A percentile compares a stretch with the other conserved stretches of the same genome.
phyloP scores from a whole-genome alignment of 2,888 invertebrate species.

The Melanotus villosus region DNA sequence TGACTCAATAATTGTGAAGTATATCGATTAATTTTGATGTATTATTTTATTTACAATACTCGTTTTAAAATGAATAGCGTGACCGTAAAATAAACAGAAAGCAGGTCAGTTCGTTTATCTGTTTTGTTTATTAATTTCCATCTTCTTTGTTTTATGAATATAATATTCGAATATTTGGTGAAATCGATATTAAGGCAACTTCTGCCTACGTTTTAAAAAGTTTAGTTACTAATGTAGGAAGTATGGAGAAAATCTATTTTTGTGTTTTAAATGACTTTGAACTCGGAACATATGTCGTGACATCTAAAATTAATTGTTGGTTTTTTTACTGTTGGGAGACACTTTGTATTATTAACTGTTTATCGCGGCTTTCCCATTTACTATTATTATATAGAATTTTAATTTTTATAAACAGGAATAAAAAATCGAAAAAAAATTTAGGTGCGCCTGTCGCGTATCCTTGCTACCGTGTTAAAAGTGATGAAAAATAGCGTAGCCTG shows the following conservation, averaged over 20 bases:
- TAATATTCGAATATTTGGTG: too few relatives aligned
- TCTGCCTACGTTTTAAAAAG: background rate
- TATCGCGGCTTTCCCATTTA: background rate
- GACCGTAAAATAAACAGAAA: too few relatives aligned
- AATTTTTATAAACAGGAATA: too few relatives aligned
- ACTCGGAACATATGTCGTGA: slow-evolving; percentile 14
- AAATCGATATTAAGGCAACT: background rate
- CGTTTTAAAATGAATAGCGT: too few relatives aligned
- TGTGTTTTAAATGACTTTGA: slow-evolving; percentile 11
- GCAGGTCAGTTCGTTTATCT: too few relatives aligned
- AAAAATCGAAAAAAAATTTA: too few relatives aligned
- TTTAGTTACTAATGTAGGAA: slow-evolving; percentile 15
- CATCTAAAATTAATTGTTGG: background rate
- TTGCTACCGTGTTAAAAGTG: background rate
- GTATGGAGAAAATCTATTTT: slow-evolving; percentile 9
- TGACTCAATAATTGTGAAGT: too few relatives aligned
- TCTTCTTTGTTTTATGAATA: too few relatives aligned
- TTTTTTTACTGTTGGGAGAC: background rate
- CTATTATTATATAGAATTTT: too few relatives aligned
- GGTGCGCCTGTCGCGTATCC: background rate
- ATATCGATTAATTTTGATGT: too few relatives aligned
- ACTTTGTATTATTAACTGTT: background rate
- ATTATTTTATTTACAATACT: too few relatives aligned
- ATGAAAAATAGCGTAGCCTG: slow-evolving; percentile 19
- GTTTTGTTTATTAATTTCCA: too few relatives aligned